phyloP scores from a whole-genome alignment of 2,113 vertebrate species.

The Cyanoliseus patagonus region DNA sequence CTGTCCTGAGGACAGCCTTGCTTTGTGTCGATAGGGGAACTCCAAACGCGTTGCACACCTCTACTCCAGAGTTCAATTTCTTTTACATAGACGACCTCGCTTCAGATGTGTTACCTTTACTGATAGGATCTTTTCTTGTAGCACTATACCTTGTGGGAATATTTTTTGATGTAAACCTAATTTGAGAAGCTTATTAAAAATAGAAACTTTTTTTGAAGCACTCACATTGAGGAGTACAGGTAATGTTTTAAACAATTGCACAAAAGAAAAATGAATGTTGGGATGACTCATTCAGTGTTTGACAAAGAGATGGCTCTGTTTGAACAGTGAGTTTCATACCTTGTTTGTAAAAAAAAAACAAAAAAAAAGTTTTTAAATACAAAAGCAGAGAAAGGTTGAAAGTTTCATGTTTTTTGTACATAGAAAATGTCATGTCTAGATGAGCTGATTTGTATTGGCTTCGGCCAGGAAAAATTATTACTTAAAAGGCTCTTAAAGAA shows the following conservation, averaged over 20 bases:
- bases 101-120: constrained; percentile 86
- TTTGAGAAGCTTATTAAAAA: constrained; percentile 80
- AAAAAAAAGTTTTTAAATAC: constrained; percentile 77
- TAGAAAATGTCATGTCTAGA: constrained; percentile 80
- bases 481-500: constrained; percentile 78
- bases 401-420: constrained; percentile 84
- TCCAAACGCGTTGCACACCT: constrained; percentile 83
- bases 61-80: constrained; percentile 87
- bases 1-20: constrained; percentile 68
- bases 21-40: constrained; percentile 75
- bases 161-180: constrained; percentile 83
- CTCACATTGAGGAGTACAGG: constrained; percentile 91
- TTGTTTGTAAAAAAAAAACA: constrained; percentile 82
- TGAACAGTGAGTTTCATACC: constrained; percentile 84
- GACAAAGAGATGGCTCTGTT: constrained; percentile 82
- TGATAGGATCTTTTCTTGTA: constrained; percentile 91
- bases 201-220: constrained; percentile 81
- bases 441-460: constrained; percentile 80
- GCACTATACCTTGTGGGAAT: constrained; percentile 88
- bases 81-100: constrained; percentile 86
- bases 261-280: constrained; percentile 97
- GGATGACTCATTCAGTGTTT: constrained; percentile 90
- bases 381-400: constrained; percentile 79
- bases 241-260: constrained; percentile 90
- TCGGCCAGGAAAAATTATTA: constrained; percentile 78